Percentiles rank a stretch among this genome's conserved stretches.
Conservation (phyloP, 2,888 invertebrate genomes). For the Stenodera caucasica region DNA sequence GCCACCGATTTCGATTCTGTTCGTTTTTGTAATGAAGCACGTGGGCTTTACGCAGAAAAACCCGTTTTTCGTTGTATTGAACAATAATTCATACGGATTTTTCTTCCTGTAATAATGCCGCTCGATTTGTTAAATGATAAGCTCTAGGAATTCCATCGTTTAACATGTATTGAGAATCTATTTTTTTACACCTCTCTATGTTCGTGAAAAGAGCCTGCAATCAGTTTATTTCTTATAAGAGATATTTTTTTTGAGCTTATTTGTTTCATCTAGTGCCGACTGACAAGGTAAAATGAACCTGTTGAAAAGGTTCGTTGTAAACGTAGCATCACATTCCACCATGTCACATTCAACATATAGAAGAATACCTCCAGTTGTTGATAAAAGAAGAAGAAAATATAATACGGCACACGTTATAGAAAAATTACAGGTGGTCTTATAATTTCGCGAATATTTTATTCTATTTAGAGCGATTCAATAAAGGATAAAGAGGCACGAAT, state of each 20-base stretch:
- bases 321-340: constrained; percentile 1
- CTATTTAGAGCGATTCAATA: not conserved
- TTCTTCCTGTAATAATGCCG: no score
- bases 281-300: constrained; percentile 24
- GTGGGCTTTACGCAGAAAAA: no score
- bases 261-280: not conserved
- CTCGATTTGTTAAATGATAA: no score
- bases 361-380: constrained; percentile 1
- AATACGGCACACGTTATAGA: constrained; percentile 7
- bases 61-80: no score
- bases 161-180: not conserved
- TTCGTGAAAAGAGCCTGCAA: not conserved
- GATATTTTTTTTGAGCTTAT: no score
- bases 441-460: not conserved
- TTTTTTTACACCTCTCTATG: not conserved
- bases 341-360: constrained; percentile 12
- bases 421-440: constrained; percentile 20
- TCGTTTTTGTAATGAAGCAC: no score
- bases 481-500: not conserved
- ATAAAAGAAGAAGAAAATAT: not conserved
- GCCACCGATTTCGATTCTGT: no score
- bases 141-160: not conserved
- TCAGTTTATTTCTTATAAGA: no score
- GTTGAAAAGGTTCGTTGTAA: constrained; percentile 16
- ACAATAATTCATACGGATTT: no score